Percentiles rank a stretch among this genome's conserved stretches.
These are phyloP conservation scores for Crocallis elinguaria DNA, from an alignment of 2,888 invertebrate species.

Conservation along the genomic window DNA sequence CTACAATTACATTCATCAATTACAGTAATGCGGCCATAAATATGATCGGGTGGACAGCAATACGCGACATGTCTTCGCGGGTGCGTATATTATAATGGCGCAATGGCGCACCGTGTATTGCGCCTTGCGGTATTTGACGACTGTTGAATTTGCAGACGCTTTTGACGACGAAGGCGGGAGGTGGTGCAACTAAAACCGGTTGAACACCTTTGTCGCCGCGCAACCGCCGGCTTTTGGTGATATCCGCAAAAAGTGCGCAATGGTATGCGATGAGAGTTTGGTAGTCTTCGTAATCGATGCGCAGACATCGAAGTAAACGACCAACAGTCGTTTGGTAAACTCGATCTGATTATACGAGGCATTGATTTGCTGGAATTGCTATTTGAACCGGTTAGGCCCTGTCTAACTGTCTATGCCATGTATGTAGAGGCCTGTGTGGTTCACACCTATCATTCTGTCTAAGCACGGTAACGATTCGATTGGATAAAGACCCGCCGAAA, in stretches of 20 bases:
- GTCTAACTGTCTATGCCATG: constrained; percentile 58
- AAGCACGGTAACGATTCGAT: constrained; percentile 30
- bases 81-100: constrained; percentile 49
- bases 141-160: constrained; percentile 79
- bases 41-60: constrained; percentile 43
- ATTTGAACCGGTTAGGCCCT: constrained; percentile 65
- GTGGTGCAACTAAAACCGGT: constrained; percentile 79
- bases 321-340: constrained; percentile 57
- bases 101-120: constrained; percentile 55
- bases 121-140: constrained; percentile 77
- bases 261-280: constrained; percentile 70
- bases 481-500: constrained; percentile 5
- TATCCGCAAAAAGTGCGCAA: constrained; percentile 80
- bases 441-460: constrained; percentile 54
- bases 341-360: constrained; percentile 64
- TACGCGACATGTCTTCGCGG: constrained; percentile 49
- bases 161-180: constrained; percentile 67
- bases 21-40: constrained; percentile 44
- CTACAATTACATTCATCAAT: constrained; percentile 48
- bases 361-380: constrained; percentile 66
- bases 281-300: constrained; percentile 66
- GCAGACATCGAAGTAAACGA: constrained; percentile 56
- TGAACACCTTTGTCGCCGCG: constrained; percentile 74
- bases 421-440: constrained; percentile 54
- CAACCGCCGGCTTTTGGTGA: constrained; percentile 78